Percentiles rank a stretch among this genome's conserved stretches.
phyloP scores from a whole-genome alignment of 2,113 vertebrate genomes.

The Orcinus orca region DNA sequence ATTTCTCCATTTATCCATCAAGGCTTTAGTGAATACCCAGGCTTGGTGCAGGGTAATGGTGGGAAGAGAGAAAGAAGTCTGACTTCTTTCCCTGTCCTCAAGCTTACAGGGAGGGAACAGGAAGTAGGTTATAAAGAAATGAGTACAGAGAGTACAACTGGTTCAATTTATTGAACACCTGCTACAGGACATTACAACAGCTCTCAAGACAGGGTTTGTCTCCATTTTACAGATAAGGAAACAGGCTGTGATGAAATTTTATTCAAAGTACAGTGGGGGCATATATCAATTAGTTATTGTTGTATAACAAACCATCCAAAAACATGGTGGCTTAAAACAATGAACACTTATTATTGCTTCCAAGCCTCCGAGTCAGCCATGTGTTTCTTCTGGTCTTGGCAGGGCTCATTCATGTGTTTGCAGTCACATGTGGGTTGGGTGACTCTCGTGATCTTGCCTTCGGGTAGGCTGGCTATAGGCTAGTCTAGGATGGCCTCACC shows the following conservation, averaged over 20 bases:
- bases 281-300: background rate
- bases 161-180: background rate
- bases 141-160: background rate
- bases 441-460: background rate
- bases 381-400: background rate
- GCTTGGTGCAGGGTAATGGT: background rate
- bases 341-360: conserved; percentile 29
- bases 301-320: background rate
- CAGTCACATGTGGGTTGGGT: background rate
- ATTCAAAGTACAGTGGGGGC: background rate
- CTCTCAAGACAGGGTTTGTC: background rate
- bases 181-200: background rate
- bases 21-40: background rate
- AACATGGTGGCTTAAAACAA: conserved; percentile 14
- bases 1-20: background rate
- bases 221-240: conserved; percentile 26
- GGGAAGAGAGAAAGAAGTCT: conserved; percentile 2
- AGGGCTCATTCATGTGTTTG: background rate
- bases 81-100: background rate
- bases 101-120: background rate
- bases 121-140: conserved; percentile 36
- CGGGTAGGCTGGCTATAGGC: background rate
- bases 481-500: background rate
- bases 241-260: conserved; percentile 13
- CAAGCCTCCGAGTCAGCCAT: background rate